Evolutionary conservation across 2,113 vertebrate species (phyloP).

Genomic region (Rhea pennata): DNA sequence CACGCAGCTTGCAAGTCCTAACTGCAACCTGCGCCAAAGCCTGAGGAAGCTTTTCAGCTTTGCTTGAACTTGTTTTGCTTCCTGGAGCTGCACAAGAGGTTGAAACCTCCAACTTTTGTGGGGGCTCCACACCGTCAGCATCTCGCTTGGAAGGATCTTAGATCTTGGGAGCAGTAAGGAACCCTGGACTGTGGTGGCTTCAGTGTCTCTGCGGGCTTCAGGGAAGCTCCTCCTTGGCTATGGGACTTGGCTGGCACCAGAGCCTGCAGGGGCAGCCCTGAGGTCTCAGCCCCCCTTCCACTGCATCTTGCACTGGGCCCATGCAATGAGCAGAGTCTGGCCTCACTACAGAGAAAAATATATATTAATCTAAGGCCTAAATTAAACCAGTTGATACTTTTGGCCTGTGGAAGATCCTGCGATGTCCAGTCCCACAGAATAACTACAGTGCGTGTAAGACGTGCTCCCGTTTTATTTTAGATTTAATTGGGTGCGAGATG

Average conservation of each 20-base stretch:
- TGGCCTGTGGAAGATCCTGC: not conserved
- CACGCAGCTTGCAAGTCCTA: not conserved
- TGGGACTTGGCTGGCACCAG: no score
- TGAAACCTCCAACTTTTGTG: not conserved
- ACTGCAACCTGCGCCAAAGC: not conserved
- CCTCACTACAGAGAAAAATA: no score
- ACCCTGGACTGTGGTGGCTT: no score
- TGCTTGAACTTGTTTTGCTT: not conserved
- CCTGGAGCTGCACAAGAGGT: fast-evolving
- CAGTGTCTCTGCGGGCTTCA: not conserved
- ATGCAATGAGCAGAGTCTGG: not conserved
- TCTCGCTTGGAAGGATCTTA: no score
- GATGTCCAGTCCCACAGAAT: not conserved
- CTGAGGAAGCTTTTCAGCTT: not conserved
- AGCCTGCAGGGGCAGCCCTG: no score
- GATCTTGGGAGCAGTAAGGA: no score
- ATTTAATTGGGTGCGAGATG: not conserved
- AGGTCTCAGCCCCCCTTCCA: no score
- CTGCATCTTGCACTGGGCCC: not conserved
- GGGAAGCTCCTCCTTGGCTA: no score
- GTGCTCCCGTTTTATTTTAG: not conserved
- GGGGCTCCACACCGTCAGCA: not conserved
- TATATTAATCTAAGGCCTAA: not conserved
- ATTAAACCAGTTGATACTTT: conserved; percentile 1
- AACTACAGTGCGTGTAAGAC: not conserved